Conservation (phyloP, 2,113 vertebrate genomes). For the Seriola dumerili region DNA sequence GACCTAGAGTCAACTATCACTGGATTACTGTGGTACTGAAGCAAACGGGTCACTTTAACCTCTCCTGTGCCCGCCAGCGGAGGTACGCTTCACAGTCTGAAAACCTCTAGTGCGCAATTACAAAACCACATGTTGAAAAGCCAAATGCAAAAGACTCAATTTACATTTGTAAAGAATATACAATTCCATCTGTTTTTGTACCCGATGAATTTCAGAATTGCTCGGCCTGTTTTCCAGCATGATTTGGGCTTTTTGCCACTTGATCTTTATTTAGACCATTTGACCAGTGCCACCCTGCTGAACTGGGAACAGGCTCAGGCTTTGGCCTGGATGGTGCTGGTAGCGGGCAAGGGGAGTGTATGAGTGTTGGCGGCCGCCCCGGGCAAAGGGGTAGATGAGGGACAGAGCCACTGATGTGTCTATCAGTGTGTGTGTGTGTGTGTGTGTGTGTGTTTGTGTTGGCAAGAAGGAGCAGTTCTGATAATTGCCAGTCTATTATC, state of each 20-base stretch:
- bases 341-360: background rate
- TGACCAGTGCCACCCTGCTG: background rate
- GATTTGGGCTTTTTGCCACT: background rate
- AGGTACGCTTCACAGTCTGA: too few species aligned
- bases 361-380: constrained; percentile 15
- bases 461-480: constrained; percentile 42
- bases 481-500: constrained; percentile 66
- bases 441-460: constrained; percentile 26
- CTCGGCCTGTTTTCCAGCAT: background rate
- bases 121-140: too few species aligned
- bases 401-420: constrained; percentile 19
- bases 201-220: background rate
- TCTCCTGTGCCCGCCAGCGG: too few species aligned
- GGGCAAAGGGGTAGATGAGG: constrained; percentile 9
- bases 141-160: too few species aligned
- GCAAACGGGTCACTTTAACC: too few species aligned
- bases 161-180: too few species aligned
- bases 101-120: too few species aligned
- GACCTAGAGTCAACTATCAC: background rate
- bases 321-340: constrained; percentile 9
- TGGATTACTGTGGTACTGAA: too few species aligned
- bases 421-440: constrained; percentile 1
- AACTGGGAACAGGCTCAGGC: background rate
- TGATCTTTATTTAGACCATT: constrained; percentile 44
- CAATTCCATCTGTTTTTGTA: too few species aligned